Conservation (phyloP, 2,888 invertebrate genomes). For the Muscina levida region DNA sequence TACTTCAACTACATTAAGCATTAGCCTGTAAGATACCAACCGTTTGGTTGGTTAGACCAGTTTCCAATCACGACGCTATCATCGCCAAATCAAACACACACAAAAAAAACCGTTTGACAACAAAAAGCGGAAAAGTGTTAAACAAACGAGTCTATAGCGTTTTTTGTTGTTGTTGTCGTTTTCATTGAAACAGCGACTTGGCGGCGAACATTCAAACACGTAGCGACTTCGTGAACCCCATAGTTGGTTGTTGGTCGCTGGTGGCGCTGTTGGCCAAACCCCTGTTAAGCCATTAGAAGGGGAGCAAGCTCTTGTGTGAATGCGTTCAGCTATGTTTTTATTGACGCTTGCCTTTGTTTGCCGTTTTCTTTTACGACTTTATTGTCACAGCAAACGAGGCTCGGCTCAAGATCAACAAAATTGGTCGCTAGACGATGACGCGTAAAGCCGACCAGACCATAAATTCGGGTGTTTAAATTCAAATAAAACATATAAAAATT, state of each 20-base stretch:
- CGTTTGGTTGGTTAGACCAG: slow-evolving; percentile 34
- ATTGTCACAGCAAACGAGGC: slow-evolving; percentile 32
- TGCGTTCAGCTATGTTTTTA: slow-evolving; percentile 44
- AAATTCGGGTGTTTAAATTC: slow-evolving; percentile 22
- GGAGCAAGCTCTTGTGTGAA: slow-evolving; percentile 45
- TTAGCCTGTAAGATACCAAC: too few relatives aligned
- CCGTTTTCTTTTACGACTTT: neutral
- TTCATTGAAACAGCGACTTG: slow-evolving; percentile 13
- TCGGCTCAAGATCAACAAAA: slow-evolving; percentile 60
- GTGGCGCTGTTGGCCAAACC: slow-evolving; percentile 48
- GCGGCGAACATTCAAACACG: neutral
- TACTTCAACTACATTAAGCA: too few relatives aligned
- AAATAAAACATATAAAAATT: slow-evolving; percentile 1
- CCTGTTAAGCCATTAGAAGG: slow-evolving; percentile 51
- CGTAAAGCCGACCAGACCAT: slow-evolving; percentile 23
- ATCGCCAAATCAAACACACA: slow-evolving; percentile 8
- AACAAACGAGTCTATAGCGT: slow-evolving; percentile 50
- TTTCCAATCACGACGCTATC: slow-evolving; percentile 40
- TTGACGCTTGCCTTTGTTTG: neutral
- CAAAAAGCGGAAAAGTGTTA: slow-evolving; percentile 57
- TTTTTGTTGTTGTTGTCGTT: too few relatives aligned
- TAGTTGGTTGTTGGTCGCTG: slow-evolving; percentile 3
- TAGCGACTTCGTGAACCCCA: too few relatives aligned
- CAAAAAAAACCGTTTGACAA: slow-evolving; percentile 44
- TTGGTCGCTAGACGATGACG: slow-evolving; percentile 48